These are phyloP conservation scores for Philereme vetulata DNA, from an alignment of 2,888 invertebrate genomes.

Conservation along the genomic window DNA sequence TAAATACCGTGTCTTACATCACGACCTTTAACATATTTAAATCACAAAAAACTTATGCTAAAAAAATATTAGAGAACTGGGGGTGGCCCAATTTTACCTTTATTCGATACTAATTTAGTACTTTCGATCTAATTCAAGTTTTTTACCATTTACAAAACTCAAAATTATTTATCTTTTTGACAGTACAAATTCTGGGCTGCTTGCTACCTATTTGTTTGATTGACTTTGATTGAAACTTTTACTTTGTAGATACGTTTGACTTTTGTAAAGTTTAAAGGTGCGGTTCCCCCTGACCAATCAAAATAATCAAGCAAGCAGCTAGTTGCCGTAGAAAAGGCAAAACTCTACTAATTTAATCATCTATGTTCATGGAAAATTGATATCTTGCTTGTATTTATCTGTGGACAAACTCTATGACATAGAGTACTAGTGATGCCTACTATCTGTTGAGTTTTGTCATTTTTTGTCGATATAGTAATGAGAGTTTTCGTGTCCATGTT, in stretches of 20 bases:
- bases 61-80: not conserved
- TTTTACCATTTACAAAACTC: slow-evolving; percentile 53
- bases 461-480: no score
- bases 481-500: no score
- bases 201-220: no score
- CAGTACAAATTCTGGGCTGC: not conserved
- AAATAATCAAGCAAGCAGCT: no score
- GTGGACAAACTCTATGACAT: not conserved
- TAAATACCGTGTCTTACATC: slow-evolving; percentile 70
- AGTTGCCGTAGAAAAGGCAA: not conserved
- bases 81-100: slow-evolving; percentile 13
- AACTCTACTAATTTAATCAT: not conserved
- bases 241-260: no score
- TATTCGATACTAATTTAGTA: slow-evolving; percentile 1
- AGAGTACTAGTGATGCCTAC: not conserved
- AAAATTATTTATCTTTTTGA: slow-evolving; percentile 54
- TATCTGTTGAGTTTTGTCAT: no score
- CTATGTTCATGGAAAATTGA: no score
- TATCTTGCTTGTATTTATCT: not conserved
- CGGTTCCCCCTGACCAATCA: not conserved
- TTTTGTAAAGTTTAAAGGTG: no score
- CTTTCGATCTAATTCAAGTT: slow-evolving; percentile 21
- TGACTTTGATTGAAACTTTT: no score
- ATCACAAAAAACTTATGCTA: not conserved
- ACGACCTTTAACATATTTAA: slow-evolving; percentile 40